A percentile compares a stretch with the other conserved stretches of the same genome.
Conservation (phyloP, 2,888 invertebrate species). For the Holacanthella duospinosa region DNA sequence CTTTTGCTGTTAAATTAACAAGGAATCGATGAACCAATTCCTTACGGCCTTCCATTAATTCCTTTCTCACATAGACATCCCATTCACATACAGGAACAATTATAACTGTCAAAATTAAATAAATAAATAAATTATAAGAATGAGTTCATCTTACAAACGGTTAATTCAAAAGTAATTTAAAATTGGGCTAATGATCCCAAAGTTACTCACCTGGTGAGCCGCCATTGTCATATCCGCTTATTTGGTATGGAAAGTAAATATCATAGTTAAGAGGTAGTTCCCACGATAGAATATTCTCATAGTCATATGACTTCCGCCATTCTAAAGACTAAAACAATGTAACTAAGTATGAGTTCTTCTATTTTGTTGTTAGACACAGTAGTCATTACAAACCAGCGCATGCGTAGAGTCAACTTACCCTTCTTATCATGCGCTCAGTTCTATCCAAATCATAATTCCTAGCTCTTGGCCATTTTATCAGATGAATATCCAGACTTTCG, state of each 20-base stretch:
- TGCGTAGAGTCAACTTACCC: not conserved
- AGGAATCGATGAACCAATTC: slow-evolving; percentile 2
- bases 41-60: not conserved
- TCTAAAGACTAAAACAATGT: not conserved
- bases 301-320: not conserved
- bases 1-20: slow-evolving; percentile 3
- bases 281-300: not conserved
- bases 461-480: slow-evolving; percentile 8
- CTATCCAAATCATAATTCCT: slow-evolving; percentile 3
- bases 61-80: slow-evolving; percentile 6
- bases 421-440: not conserved
- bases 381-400: too few species aligned
- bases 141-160: not conserved
- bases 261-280: not conserved
- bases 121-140: not conserved
- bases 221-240: slow-evolving; percentile 2
- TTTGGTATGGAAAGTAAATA: not conserved
- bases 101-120: not conserved
- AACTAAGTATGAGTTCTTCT: too few species aligned
- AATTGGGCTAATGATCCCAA: not conserved
- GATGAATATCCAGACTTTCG: not conserved
- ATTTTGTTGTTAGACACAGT: too few species aligned
- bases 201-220: slow-evolving; percentile 1
- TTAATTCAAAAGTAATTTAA: not conserved
- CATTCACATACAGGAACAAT: slow-evolving; percentile 10